Evolutionary conservation across 2,113 vertebrate genomes (phyloP).

Genomic region (Hippocampus zosterae): DNA sequence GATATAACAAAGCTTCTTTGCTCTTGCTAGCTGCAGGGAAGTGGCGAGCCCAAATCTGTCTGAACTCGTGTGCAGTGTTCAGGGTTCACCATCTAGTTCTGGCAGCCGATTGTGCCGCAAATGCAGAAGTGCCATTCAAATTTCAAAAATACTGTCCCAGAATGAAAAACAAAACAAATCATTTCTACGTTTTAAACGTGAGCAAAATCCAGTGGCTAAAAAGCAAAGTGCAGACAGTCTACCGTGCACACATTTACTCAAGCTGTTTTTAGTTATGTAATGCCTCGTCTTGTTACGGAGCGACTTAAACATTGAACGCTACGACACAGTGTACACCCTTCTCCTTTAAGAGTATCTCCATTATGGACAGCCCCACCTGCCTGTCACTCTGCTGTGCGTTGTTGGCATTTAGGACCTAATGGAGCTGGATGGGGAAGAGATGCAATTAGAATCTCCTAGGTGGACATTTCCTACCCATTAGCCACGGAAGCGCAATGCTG

Average conservation of each 20-base stretch:
- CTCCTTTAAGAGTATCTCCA: neutral
- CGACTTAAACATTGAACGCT: neutral
- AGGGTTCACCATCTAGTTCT: no score
- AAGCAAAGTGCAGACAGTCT: neutral
- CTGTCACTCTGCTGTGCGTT: conserved; percentile 35
- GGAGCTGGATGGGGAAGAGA: conserved; percentile 60
- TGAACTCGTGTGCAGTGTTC: no score
- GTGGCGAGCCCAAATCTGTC: no score
- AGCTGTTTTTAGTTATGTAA: neutral
- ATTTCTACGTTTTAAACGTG: no score
- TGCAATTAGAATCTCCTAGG: conserved; percentile 59
- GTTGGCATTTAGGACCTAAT: conserved; percentile 62
- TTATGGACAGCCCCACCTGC: conserved; percentile 17
- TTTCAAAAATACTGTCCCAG: no score
- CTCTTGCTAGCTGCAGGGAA: no score
- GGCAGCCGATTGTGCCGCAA: no score
- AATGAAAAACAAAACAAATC: no score
- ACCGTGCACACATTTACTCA: neutral
- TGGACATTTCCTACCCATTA: conserved; percentile 69
- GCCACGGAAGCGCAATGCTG: conserved; percentile 33
- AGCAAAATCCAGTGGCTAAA: no score
- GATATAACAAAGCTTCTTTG: no score
- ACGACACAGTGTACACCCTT: neutral
- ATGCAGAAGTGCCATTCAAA: no score
- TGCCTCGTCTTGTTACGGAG: neutral